Evolutionary conservation across 2,797 vertebrate species (phyloP).

Genomic region (Gallinago nigripennis): DNA sequence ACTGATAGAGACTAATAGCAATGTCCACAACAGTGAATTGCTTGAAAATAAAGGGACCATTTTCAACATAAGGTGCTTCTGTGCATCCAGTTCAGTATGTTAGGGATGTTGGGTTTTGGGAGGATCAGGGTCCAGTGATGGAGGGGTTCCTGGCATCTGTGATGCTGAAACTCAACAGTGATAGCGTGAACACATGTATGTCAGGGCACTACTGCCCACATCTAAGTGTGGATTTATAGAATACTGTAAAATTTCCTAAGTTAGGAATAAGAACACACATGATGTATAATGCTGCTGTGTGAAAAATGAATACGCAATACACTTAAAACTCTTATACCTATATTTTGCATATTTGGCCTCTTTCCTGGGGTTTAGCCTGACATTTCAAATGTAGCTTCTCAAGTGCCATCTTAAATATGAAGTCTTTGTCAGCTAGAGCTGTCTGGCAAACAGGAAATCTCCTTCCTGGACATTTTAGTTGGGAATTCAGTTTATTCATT

Average conservation of each 20-base stretch:
- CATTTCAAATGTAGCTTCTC: not conserved
- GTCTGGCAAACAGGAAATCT: not conserved
- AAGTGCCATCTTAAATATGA: not conserved
- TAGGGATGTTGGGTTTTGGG: not conserved
- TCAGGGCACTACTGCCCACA: not conserved
- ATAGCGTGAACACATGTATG: fast-evolving
- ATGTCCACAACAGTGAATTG: not conserved
- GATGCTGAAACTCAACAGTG: not conserved
- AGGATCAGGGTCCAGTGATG: not conserved
- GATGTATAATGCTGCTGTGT: not conserved
- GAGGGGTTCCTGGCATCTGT: not conserved
- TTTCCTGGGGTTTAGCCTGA: not conserved
- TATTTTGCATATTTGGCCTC: not conserved
- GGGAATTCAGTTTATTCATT: not conserved
- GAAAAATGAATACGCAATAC: not conserved
- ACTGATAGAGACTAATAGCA: not conserved
- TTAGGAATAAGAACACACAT: not conserved
- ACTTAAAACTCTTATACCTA: not conserved
- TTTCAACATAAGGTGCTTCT: not conserved
- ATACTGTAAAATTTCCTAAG: not conserved
- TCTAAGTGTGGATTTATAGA: not conserved
- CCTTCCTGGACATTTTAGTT: not conserved
- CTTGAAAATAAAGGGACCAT: not conserved
- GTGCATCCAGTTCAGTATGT: not conserved
- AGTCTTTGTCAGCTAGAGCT: not conserved